Conservation (phyloP, 2,797 vertebrate species). For the Acanthurus tractus region DNA sequence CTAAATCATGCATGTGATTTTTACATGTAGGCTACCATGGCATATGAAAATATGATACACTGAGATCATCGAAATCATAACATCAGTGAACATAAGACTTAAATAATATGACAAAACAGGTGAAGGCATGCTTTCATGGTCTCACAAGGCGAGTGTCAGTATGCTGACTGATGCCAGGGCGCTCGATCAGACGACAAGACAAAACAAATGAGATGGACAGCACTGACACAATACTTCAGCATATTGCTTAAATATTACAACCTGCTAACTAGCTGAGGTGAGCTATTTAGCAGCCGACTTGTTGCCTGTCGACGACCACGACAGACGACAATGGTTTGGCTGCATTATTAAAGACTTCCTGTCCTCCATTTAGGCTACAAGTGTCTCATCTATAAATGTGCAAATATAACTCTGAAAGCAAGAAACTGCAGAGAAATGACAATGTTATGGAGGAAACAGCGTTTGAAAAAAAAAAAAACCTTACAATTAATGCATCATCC, state of each 20-base stretch:
- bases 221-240: constrained; percentile 58
- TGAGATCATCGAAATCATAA: constrained; percentile 33
- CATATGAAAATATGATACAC: constrained; percentile 41
- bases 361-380: constrained; percentile 56
- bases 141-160: constrained; percentile 38
- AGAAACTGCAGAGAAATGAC: constrained; percentile 46
- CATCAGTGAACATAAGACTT: neutral
- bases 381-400: constrained; percentile 62
- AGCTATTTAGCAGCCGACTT: constrained; percentile 32
- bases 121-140: constrained; percentile 24
- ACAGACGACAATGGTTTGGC: constrained; percentile 2
- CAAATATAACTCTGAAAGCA: constrained; percentile 64
- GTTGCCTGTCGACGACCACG: neutral
- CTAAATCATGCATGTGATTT: constrained; percentile 33
- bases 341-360: constrained; percentile 36
- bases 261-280: constrained; percentile 63
- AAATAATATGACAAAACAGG: constrained; percentile 36
- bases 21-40: constrained; percentile 53
- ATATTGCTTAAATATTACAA: constrained; percentile 76
- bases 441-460: constrained; percentile 21
- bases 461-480: constrained; percentile 30
- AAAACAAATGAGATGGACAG: constrained; percentile 32
- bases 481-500: constrained; percentile 18
- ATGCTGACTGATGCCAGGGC: constrained; percentile 14
- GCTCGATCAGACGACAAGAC: constrained; percentile 32